Evolutionary conservation across 2,888 invertebrate genomes (phyloP), one percentile per base, ranked within the genome.

Genomic region (Lasioglossum malachurum): DNA sequence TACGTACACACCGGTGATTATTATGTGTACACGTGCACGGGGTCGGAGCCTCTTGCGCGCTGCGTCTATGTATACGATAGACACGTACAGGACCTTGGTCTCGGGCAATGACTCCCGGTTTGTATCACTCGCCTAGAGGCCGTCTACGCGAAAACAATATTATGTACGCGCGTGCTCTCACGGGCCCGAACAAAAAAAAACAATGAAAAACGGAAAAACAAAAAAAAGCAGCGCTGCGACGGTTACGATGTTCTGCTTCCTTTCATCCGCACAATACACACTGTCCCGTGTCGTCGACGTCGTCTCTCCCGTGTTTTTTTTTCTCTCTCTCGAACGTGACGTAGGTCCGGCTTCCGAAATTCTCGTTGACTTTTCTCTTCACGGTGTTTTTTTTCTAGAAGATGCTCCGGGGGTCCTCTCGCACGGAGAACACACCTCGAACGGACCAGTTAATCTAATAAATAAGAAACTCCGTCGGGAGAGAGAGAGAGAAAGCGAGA

Each of bases 61-160:
- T 19, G 72, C 76, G 80, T 83, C 78, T 57, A 67, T 27, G 80
- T 73, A 80, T 78, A 76, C 27, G 78, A 84, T 35, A 71, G 71
- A 77, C 84, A 80, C 75, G 81, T 73, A 78, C 35, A 81, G 81
- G 84, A 79, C 77, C 82, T 83, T 83, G 88, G 78, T 78, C 80
- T 80, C 86, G 87, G 88, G 57, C 87, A 75, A 87, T 86, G 85
- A 88, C 89, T 87, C 80, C 73, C 64, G 81, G 82, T 57, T 57
- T 73, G 38, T 78, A 88, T 84, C 87, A 88, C 88, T 85, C 81
- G 78, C 80, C 86, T 84, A 82, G 79, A 79, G 79, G 67, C 83
- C 73, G 78, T 84, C 64, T 84, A 80, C 87, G 82, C 84, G 82
- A 82, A 84, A 88, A 88, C 78, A 85, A 71, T 67, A 67, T 67